Evolutionary conservation across 2,888 invertebrate species (phyloP).

Genomic region (Smittia aterrima): DNA sequence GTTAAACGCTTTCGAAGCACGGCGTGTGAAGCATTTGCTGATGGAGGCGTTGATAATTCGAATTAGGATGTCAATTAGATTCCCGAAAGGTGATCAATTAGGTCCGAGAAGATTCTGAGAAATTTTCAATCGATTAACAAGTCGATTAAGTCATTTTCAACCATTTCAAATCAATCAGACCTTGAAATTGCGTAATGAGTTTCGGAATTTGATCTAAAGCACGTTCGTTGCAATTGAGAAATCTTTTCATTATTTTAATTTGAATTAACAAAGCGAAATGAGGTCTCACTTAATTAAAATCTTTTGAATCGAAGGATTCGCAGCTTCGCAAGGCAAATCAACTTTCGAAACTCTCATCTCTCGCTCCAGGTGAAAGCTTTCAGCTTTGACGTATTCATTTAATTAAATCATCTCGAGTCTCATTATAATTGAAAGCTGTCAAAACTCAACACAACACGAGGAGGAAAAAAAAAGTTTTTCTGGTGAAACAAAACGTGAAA

Average conservation of each 20-base stretch:
- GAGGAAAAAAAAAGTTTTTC: not conserved
- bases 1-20: not conserved
- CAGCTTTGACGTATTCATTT: not conserved
- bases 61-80: slow-evolving; percentile 34
- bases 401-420: slow-evolving; percentile 5
- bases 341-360: not conserved
- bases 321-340: no score
- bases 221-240: not conserved
- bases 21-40: slow-evolving; percentile 31
- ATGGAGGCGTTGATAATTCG: slow-evolving; percentile 36
- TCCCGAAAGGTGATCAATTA: not conserved
- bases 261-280: not conserved
- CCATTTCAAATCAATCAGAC: slow-evolving; percentile 22
- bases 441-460: slow-evolving; percentile 20
- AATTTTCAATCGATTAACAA: slow-evolving; percentile 16
- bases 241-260: not conserved
- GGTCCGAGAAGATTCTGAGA: not conserved
- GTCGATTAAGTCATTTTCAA: not conserved
- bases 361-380: not conserved
- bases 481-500: slow-evolving; percentile 40
- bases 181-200: slow-evolving; percentile 28
- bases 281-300: no score
- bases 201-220: not conserved
- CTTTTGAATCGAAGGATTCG: no score
- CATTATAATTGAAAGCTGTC: slow-evolving; percentile 12